Evolutionary conservation across 2,113 vertebrate genomes (phyloP).

Genomic region (Corydoras maculifer): DNA sequence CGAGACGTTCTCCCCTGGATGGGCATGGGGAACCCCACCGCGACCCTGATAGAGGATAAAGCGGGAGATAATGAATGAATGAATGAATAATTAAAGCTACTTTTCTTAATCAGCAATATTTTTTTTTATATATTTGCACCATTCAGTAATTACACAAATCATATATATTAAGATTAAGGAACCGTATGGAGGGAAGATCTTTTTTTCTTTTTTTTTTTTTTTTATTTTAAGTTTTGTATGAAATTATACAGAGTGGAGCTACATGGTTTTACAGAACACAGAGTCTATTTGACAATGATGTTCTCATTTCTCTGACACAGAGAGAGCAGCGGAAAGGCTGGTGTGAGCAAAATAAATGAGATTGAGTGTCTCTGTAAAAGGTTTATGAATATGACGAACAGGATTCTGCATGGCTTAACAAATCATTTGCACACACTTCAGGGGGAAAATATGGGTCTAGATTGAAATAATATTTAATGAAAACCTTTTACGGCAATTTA

Average conservation of each 20-base stretch:
- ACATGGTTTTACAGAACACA: constrained; percentile 5
- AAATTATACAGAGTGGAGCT: not conserved
- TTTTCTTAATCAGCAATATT: too few species aligned
- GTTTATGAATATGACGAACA: constrained; percentile 34
- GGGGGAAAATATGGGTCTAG: constrained; percentile 18
- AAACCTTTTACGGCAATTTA: constrained; percentile 37
- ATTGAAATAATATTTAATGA: constrained; percentile 37
- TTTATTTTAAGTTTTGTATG: too few species aligned
- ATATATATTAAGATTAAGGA: too few species aligned
- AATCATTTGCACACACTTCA: constrained; percentile 34
- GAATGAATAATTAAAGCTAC: too few species aligned
- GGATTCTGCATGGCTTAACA: constrained; percentile 31
- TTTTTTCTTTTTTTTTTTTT: too few species aligned
- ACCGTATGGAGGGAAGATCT: too few species aligned
- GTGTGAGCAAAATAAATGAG: constrained; percentile 24
- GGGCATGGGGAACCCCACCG: too few species aligned
- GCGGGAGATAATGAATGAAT: too few species aligned
- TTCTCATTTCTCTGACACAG: constrained; percentile 15
- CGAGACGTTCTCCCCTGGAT: too few species aligned
- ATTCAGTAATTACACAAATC: too few species aligned
- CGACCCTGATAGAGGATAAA: too few species aligned
- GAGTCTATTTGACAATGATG: constrained; percentile 13
- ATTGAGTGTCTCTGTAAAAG: constrained; percentile 30
- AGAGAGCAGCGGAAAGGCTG: not conserved
- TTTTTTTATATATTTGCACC: too few species aligned